phyloP scores from a whole-genome alignment of 1,140 invertebrate species.

The Scaptomyza hsui region DNA sequence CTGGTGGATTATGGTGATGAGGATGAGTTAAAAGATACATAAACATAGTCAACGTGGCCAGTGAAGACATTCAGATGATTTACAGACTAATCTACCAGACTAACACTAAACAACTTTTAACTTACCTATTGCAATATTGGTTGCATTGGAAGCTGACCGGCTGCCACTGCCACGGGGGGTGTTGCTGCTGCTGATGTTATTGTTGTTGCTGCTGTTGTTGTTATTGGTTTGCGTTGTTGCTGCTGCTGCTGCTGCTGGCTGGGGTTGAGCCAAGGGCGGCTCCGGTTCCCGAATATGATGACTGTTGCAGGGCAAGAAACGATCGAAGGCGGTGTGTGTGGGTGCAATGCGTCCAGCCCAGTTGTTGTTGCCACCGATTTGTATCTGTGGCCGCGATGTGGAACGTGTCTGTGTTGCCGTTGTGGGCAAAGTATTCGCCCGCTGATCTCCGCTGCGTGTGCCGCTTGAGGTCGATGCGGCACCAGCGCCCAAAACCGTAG shows the following conservation, averaged over 20 bases:
- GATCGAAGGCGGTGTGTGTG: constrained; percentile 81
- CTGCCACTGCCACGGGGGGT: background rate
- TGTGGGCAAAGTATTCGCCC: constrained; percentile 88
- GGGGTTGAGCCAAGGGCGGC: constrained; percentile 40
- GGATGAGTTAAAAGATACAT: too few species aligned
- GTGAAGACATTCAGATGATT: too few species aligned
- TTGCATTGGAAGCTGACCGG: background rate
- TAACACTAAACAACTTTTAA: too few species aligned
- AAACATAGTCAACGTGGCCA: too few species aligned
- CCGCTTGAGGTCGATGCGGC: constrained; percentile 67
- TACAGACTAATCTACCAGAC: too few species aligned
- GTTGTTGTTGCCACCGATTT: constrained; percentile 83
- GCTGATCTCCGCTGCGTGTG: constrained; percentile 83
- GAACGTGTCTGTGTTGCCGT: constrained; percentile 88
- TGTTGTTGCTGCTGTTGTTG: constrained; percentile 10
- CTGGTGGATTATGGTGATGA: too few species aligned
- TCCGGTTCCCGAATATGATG: constrained; percentile 81
- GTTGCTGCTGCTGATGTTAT: too few species aligned
- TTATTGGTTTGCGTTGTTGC: constrained; percentile 4
- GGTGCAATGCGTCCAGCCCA: constrained; percentile 78
- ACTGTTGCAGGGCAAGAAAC: constrained; percentile 83
- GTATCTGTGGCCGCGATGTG: constrained; percentile 87
- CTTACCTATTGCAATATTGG: too few species aligned
- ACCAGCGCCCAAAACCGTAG: constrained; percentile 15
- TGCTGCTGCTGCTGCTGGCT: constrained; percentile 27